Conservation (phyloP, 2,888 invertebrate species). For the Dasysyrphus albostriatus region DNA sequence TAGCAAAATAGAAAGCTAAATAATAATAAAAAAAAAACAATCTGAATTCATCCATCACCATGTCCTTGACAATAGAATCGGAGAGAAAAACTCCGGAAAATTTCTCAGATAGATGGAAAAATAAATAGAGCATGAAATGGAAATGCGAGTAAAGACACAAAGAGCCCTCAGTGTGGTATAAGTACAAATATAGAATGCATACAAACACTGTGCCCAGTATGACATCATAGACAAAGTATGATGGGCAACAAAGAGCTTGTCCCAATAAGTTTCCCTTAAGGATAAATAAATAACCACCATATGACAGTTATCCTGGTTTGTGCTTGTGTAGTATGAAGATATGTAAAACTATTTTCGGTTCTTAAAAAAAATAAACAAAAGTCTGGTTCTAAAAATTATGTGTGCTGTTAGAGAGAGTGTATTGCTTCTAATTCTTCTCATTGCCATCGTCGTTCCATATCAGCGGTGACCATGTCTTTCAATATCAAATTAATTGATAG, state of each 20-base stretch:
- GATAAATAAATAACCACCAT: slow-evolving; percentile 63
- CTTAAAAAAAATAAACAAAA: slow-evolving; percentile 1
- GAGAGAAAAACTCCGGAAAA: slow-evolving; percentile 32
- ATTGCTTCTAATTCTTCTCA: slow-evolving; percentile 21
- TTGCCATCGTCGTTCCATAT: neutral
- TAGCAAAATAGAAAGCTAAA: slow-evolving; percentile 11
- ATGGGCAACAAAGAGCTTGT: slow-evolving; percentile 59
- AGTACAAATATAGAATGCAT: slow-evolving; percentile 19
- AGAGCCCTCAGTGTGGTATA: slow-evolving; percentile 37
- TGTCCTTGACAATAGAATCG: slow-evolving; percentile 62
- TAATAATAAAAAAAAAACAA: neutral
- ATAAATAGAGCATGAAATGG: slow-evolving; percentile 69
- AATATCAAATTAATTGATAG: neutral
- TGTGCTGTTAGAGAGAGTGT: slow-evolving; percentile 14
- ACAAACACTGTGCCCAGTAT: slow-evolving; percentile 26
- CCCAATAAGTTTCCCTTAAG: slow-evolving; percentile 59
- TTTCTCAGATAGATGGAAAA: slow-evolving; percentile 54
- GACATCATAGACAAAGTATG: slow-evolving; percentile 38
- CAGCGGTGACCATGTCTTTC: neutral
- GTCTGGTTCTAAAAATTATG: neutral
- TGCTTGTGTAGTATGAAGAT: slow-evolving; percentile 13
- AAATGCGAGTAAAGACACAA: slow-evolving; percentile 52
- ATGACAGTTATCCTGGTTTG: slow-evolving; percentile 47
- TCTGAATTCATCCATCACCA: slow-evolving; percentile 63
- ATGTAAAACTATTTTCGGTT: slow-evolving; percentile 42